Evolutionary conservation across 2,888 invertebrate genomes (phyloP).

Genomic region (Neoaliturus tenellus): DNA sequence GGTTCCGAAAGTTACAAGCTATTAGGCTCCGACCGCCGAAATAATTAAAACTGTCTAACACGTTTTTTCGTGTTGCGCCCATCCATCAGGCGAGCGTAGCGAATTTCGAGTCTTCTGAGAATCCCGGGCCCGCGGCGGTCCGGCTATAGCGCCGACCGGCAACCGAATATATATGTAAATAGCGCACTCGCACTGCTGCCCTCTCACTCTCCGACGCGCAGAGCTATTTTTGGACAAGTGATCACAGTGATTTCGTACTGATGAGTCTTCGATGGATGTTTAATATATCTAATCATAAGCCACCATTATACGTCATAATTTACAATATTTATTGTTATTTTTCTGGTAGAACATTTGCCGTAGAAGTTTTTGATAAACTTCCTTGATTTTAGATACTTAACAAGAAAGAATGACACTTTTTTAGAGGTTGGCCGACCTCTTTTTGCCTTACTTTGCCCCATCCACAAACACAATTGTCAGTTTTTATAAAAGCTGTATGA

Average conservation of each 20-base stretch:
- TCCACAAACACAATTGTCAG: no score
- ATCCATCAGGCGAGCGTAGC: conserved; percentile 57
- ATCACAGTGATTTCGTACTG: no score
- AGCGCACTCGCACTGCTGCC: neutral
- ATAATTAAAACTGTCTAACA: conserved; percentile 58
- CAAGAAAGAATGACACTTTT: no score
- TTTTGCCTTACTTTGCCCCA: no score
- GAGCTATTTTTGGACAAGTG: neutral
- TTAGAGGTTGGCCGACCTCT: no score
- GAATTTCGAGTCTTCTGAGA: conserved; percentile 48
- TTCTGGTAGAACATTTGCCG: no score
- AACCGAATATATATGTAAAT: conserved; percentile 52
- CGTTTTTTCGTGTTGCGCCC: conserved; percentile 55
- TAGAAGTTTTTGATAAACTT: no score
- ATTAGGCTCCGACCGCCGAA: conserved; percentile 44
- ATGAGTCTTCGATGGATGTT: neutral
- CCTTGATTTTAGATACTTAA: no score
- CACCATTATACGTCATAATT: no score
- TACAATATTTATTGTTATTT: no score
- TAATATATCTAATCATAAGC: no score
- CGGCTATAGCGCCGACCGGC: neutral
- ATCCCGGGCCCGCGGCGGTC: conserved; percentile 12
- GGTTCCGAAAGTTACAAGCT: conserved; percentile 40
- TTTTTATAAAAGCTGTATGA: no score
- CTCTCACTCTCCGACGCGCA: neutral